Percentiles rank a stretch among this genome's conserved stretches.
Conservation (phyloP, 2,888 invertebrate species). For the Ectemnius continuus region DNA sequence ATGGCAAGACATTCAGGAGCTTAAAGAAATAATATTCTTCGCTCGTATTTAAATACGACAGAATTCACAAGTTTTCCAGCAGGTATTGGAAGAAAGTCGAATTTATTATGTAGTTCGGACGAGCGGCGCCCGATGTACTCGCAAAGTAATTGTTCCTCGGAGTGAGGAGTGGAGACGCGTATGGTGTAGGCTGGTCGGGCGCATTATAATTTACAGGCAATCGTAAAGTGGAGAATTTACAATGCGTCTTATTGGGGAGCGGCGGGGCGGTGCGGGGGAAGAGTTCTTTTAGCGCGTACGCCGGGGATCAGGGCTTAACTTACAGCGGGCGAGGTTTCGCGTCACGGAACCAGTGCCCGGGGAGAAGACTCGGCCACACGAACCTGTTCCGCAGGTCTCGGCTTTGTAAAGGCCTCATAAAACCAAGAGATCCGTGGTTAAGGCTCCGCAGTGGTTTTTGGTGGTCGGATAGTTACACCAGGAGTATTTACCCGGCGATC, state of each 20-base stretch:
- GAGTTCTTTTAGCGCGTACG: background rate
- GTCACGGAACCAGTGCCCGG: slow-evolving; percentile 4
- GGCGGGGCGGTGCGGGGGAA: no score
- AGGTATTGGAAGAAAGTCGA: no score
- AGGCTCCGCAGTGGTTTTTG: slow-evolving; percentile 20
- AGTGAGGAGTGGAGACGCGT: no score
- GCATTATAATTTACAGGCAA: slow-evolving; percentile 22
- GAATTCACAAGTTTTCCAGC: slow-evolving; percentile 13
- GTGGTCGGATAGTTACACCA: slow-evolving; percentile 1
- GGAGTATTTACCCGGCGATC: slow-evolving; percentile 2
- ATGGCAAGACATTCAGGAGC: background rate
- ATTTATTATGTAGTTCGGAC: no score
- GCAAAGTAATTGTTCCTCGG: background rate
- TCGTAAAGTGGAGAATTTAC: slow-evolving; percentile 32
- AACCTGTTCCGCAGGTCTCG: slow-evolving; percentile 39
- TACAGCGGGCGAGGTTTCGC: slow-evolving; percentile 23
- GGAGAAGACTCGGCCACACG: slow-evolving; percentile 15
- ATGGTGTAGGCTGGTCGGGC: background rate
- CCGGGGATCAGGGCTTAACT: slow-evolving; percentile 18
- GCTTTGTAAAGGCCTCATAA: slow-evolving; percentile 36
- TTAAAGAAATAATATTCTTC: background rate
- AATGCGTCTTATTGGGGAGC: background rate
- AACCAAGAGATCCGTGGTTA: slow-evolving; percentile 24
- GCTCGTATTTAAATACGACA: background rate
- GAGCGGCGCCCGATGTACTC: background rate